phyloP scores from a whole-genome alignment of 2,888 invertebrate genomes.

The Ophioninae sp. region DNA sequence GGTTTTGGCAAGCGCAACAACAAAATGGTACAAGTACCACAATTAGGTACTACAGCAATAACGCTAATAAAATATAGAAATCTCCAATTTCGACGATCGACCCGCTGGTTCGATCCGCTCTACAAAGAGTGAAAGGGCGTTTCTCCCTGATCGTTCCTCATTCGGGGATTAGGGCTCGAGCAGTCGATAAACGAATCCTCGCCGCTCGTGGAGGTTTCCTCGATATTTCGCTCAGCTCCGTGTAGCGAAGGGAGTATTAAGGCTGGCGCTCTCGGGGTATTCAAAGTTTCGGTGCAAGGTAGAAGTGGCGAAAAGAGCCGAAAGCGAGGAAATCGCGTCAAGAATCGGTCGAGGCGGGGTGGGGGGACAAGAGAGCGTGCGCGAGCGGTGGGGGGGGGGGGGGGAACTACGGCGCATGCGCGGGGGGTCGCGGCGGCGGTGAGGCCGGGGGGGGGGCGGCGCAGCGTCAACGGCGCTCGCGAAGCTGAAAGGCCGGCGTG shows the following conservation, averaged over 20 bases:
- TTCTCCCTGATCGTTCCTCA: background rate
- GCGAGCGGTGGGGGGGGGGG: background rate
- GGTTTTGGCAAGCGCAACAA: too few species aligned
- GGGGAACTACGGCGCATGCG: background rate
- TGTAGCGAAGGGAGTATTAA: too few species aligned
- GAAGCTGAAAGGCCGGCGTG: too few species aligned
- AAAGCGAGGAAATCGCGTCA: slow-evolving; percentile 18
- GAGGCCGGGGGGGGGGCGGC: background rate
- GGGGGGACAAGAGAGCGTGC: background rate
- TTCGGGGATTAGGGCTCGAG: background rate
- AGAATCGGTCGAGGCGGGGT: background rate
- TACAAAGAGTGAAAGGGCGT: background rate
- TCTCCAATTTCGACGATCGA: background rate
- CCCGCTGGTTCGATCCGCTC: background rate
- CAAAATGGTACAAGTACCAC: too few species aligned
- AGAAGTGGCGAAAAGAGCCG: background rate
- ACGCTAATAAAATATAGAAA: too few species aligned
- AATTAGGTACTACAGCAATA: too few species aligned
- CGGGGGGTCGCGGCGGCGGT: background rate
- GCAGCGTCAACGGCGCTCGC: background rate
- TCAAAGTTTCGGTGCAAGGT: background rate
- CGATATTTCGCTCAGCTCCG: background rate
- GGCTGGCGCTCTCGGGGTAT: background rate
- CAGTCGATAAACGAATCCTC: background rate
- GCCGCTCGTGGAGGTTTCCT: background rate